Base-by-base conservation (phyloP, 2,113 vertebrate species). In the Desmodus rotundus region DNA sequence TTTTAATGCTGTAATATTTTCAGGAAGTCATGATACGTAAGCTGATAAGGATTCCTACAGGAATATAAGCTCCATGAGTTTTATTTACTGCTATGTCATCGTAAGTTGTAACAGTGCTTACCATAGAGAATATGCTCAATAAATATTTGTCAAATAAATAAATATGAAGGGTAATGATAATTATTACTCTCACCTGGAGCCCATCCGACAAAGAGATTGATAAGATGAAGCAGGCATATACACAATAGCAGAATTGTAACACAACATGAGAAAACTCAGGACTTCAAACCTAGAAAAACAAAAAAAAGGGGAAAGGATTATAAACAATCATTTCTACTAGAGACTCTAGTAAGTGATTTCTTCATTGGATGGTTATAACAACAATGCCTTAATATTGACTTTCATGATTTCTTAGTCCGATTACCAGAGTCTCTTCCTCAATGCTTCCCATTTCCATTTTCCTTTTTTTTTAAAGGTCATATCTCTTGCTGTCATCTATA, bases 221-320 rank as follows among this genome's bases (percentile, higher is more conserved):
- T 99, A 99, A 98, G 99, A 99, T 72, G 99, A 99, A 24, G 98
- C 98, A 38, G 99, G 99, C 99, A 99, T 99, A 98, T 99, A 99
- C 93, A 99, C 99, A 97, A 99, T 99, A 91, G 99, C 99, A 84
- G 99, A 99, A 98, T 99, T 99, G 98, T 99, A 99, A 97, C 99
- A 99, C 91, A 99, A 97, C 99, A 99, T 99, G 92, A 99, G 99
- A 98, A 99, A 99, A 98, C 99, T 99, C 97, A 99, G 98, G 96
- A 99, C 99, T 98, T 99, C 99, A 98, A 99, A 99, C 98, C 99
- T 99, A 70, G 98, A 47, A 98, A 87, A 87, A 65, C 96, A 26
- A 98, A 63, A 94, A 95, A 67, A 83, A 93, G 38, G 97, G 19
- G 83, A 96, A 50, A 87, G 19, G n/a, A 89, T 91, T 80, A 81